phyloP scores from a whole-genome alignment of 2,797 vertebrate genomes.

The Ciconia nigra region DNA sequence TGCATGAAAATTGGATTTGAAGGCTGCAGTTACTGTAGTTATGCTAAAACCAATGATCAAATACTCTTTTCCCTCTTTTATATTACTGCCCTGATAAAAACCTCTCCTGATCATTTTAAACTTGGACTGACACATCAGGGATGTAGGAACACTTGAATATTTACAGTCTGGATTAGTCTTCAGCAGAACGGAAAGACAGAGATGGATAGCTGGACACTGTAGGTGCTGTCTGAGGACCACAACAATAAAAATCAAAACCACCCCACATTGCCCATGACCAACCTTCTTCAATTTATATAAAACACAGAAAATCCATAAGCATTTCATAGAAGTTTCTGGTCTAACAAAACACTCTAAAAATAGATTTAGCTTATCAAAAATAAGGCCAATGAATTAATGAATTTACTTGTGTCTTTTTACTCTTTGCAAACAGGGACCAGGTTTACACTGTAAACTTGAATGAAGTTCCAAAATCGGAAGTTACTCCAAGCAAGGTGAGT shows the following conservation, averaged over 20 bases:
- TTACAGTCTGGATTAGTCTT: not conserved
- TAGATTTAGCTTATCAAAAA: slow-evolving; percentile 42
- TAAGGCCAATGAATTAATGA: not conserved
- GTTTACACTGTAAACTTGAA: slow-evolving; percentile 97
- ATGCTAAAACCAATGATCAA: slow-evolving; percentile 54
- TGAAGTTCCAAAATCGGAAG: slow-evolving; percentile 94
- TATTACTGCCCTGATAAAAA: slow-evolving; percentile 38
- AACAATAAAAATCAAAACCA: not conserved
- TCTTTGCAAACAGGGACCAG: slow-evolving; percentile 87
- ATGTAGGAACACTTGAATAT: slow-evolving; percentile 5
- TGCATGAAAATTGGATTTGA: slow-evolving; percentile 59
- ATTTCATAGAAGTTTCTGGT: not conserved
- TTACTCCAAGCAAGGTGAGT: slow-evolving; percentile 94
- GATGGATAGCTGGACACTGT: not conserved
- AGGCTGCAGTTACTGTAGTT: slow-evolving; percentile 60
- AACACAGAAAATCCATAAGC: slow-evolving; percentile 35
- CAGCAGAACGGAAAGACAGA: not conserved
- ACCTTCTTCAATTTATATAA: not conserved
- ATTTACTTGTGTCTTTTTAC: slow-evolving; percentile 2
- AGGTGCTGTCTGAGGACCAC: not conserved
- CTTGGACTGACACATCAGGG: slow-evolving; percentile 39
- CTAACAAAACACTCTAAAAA: not conserved
- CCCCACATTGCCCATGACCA: not conserved
- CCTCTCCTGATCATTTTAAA: slow-evolving; percentile 55
- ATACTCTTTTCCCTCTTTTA: slow-evolving; percentile 29